These are phyloP conservation scores for Tachyglossus aculeatus DNA, from an alignment of 2,797 vertebrate species.

Conservation along the genomic window DNA sequence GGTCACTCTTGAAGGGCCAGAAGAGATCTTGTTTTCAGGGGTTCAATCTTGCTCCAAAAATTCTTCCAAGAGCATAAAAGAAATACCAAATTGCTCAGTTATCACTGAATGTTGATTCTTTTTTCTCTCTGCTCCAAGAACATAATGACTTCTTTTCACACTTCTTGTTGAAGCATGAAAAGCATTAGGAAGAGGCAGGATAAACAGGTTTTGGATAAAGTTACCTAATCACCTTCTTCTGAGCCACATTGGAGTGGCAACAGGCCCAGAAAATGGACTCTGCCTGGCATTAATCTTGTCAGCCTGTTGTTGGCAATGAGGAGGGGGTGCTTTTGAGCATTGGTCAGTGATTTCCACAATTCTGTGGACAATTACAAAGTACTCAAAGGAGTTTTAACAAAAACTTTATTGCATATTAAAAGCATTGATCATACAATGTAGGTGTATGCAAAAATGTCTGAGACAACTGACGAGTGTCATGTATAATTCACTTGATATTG, in stretches of 20 bases:
- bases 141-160: accelerated
- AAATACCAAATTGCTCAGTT: accelerated
- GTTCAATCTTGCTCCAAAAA: neutral
- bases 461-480: conserved; percentile 16
- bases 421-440: conserved; percentile 53
- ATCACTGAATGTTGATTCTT: accelerated
- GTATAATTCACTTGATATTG: neutral
- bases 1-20: neutral
- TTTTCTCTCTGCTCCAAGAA: neutral
- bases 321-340: conserved; percentile 37
- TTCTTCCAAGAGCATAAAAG: accelerated
- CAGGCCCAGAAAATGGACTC: neutral
- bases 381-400: conserved; percentile 49
- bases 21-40: neutral
- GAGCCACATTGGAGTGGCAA: neutral
- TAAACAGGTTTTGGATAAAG: conserved; percentile 3
- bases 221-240: neutral
- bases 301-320: conserved; percentile 27
- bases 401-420: conserved; percentile 61
- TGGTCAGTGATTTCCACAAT: conserved; percentile 42
- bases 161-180: accelerated
- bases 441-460: conserved; percentile 49
- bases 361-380: conserved; percentile 59
- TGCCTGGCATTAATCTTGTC: conserved; percentile 35
- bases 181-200: neutral